Evolutionary conservation across 2,797 vertebrate species (phyloP), one percentile per base, ranked within the genome.

Genomic region (Anguilla marmorata): DNA sequence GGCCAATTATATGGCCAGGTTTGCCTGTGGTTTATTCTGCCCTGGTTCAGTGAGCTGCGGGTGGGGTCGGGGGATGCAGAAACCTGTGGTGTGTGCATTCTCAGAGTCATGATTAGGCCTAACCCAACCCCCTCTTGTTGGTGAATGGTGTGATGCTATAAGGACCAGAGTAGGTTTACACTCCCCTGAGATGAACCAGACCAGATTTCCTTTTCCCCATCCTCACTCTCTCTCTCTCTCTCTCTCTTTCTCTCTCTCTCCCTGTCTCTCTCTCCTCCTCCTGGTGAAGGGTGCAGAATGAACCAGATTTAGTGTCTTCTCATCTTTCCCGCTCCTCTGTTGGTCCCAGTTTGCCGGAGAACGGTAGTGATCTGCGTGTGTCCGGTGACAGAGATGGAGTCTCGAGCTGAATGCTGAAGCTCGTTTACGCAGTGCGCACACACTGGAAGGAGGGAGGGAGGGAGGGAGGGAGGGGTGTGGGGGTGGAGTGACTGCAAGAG

Each of bases 371-470:
- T 86, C 87, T 88, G 27, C 37, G 84, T 30, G 63, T 24, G 63
- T 24, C 24, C 33, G 37, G 88, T 85, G 90, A 84, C 79, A 86
- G 83, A 19, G 84, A 89, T 45, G 41, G 54, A 80, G 45, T 83
- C 84, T 87, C 87, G 89, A 92, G 90, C 24, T n/a, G 91, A 92
- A 91, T 90, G 89, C 86, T 88, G 85, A 91, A 88, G 85, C 45
- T 24, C n/a, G 48, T 91, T 92, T 91, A 91, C 89, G 91, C 91
- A 92, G 85, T 93, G 91, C 89, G 90, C 80, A 90, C 84, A 85
- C 89, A 79, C 90, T 89, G 86, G 86, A 86, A 76, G 89, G 74
- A 60, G 56, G 37, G 85, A 86, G 79, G 87, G 85, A 16, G 33
- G 19, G 14, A 8, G 30, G 52, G 30, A 11, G 79, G 86, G 85